A percentile compares a stretch with the other conserved stretches of the same genome.
Conservation (phyloP, 2,113 vertebrate species). For the Myanophis thanlyinensis region DNA sequence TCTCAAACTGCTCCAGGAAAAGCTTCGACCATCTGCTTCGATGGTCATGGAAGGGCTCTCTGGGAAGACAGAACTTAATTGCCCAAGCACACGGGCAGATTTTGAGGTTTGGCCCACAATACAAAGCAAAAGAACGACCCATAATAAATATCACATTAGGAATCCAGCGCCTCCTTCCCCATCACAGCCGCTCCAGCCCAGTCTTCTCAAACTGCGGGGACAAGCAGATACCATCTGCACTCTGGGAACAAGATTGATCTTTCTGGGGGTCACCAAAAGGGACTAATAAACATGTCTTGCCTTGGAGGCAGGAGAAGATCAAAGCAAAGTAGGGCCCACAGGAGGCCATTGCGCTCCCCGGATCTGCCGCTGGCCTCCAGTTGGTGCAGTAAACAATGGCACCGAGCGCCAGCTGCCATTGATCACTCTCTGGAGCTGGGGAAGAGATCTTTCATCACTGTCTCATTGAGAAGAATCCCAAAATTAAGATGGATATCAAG, state of each 20-base stretch:
- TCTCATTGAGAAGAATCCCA: slow-evolving; percentile 60
- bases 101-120: neutral
- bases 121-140: neutral
- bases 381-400: slow-evolving; percentile 65
- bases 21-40: neutral
- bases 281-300: slow-evolving; percentile 45
- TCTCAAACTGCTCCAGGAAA: neutral
- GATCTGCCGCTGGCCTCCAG: slow-evolving; percentile 31
- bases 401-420: slow-evolving; percentile 62
- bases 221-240: neutral
- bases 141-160: neutral
- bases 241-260: slow-evolving; percentile 40
- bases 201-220: neutral
- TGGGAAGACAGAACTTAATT: neutral
- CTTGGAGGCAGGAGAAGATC: slow-evolving; percentile 51
- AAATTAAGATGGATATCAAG: slow-evolving; percentile 69
- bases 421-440: slow-evolving; percentile 56
- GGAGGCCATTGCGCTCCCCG: neutral
- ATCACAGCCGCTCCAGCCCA: too few relatives aligned
- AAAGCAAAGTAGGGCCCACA: slow-evolving; percentile 49
- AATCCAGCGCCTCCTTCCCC: neutral
- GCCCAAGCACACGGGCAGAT: neutral
- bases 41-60: neutral
- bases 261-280: slow-evolving; percentile 35
- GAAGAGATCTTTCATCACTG: slow-evolving; percentile 71